Evolutionary conservation across 92 coral and sea anemone genomes (phyloP).

Genomic region (Montipora capitata): DNA sequence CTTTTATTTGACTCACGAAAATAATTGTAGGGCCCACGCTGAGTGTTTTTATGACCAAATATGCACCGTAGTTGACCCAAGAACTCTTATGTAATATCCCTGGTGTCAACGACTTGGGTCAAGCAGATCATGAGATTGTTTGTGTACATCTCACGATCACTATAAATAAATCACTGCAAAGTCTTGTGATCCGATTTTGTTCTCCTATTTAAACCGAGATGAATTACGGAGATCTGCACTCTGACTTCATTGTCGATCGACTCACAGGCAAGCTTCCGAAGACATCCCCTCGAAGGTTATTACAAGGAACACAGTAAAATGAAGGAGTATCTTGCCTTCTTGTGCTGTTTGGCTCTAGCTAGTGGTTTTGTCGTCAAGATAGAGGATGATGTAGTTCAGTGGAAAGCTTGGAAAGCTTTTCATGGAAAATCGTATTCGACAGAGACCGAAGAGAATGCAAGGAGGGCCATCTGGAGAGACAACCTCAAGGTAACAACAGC

Average conservation of each 20-base stretch:
- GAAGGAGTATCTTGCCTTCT: constrained; percentile 54
- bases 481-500: constrained; percentile 70
- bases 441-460: constrained; percentile 67
- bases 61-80: not conserved
- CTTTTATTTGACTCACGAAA: not conserved
- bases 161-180: not conserved
- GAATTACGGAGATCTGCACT: not conserved
- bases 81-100: not conserved
- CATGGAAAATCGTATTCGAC: constrained; percentile 71
- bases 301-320: constrained; percentile 6
- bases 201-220: not conserved
- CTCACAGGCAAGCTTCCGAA: not conserved
- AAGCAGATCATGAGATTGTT: not conserved
- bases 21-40: not conserved
- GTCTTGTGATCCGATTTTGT: not conserved
- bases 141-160: not conserved
- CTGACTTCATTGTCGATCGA: not conserved
- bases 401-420: constrained; percentile 85
- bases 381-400: constrained; percentile 57
- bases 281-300: not conserved
- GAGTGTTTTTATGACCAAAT: not conserved
- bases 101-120: not conserved
- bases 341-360: constrained; percentile 43
- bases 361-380: constrained; percentile 29
- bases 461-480: constrained; percentile 81